These are phyloP conservation scores for Platycheirus albimanus DNA, from an alignment of 2,888 invertebrate genomes.

Conservation along the genomic window DNA sequence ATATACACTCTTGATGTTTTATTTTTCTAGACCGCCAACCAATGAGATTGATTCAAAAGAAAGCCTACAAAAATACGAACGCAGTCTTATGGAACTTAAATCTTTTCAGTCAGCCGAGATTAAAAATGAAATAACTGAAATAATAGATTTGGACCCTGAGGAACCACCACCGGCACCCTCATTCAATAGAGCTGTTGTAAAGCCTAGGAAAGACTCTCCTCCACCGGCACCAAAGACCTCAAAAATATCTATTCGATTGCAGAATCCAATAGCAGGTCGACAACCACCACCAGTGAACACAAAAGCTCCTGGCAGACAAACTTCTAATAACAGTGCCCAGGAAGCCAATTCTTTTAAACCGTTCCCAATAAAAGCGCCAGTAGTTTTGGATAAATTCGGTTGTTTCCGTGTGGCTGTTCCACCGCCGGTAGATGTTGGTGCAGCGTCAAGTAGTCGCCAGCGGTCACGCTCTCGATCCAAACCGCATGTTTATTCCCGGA, in stretches of 20 bases:
- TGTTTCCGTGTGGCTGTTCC: conserved; percentile 87
- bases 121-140: background rate
- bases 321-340: conserved; percentile 9
- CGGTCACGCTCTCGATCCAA: conserved; percentile 74
- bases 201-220: conserved; percentile 72
- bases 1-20: conserved; percentile 63
- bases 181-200: conserved; percentile 23
- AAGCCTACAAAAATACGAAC: conserved; percentile 78
- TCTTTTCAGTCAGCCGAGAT: conserved; percentile 67
- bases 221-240: conserved; percentile 76
- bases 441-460: conserved; percentile 39
- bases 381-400: conserved; percentile 89
- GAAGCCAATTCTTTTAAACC: conserved; percentile 70
- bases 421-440: conserved; percentile 81
- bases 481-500: conserved; percentile 75
- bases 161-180: conserved; percentile 73
- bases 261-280: conserved; percentile 6
- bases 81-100: conserved; percentile 80
- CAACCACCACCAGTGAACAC: conserved; percentile 3
- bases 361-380: conserved; percentile 82
- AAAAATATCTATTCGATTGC: conserved; percentile 41
- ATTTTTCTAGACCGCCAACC: conserved; percentile 83
- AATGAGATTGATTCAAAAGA: conserved; percentile 76
- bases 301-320: background rate
- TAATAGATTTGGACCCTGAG: conserved; percentile 40